Base-by-base conservation (phyloP, 2,888 invertebrate species). In the Rotaria socialis region DNA sequence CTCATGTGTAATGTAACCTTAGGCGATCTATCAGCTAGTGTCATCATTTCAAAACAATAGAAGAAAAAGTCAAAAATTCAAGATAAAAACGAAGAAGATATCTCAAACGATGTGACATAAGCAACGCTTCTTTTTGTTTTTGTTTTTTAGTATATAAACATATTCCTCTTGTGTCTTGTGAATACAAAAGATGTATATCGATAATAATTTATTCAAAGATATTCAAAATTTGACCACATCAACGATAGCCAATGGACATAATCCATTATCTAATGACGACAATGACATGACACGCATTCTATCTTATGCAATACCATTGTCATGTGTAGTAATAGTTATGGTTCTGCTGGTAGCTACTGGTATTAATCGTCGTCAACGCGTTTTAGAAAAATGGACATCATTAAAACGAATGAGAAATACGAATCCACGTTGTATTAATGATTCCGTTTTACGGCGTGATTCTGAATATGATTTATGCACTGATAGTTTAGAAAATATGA, bases 331-430 rank as follows among this genome's bases (percentile, higher is more conserved):
- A 6, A 43, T 80, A 4, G 24, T 47, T 14, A 14, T 47, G 11
- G 43, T 80, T n/a, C 22, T 80, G 14, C 24, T 80, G 2, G 1
- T n/a, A 5, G 14, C 41, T 14, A n/a, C 35, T 47, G 47, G 47
- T 47, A 11, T 80, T 47, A 47, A 47, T 47, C 43, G 47, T 47
- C 80, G 80, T 11, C 43, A 43, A 47, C 80, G 47, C n/a, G 80
- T 47, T 47, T 47, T 43, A n/a, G 47, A 80, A 43, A 80, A 47
- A 47, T 80, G 80, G 80, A 19, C 80, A 80, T 47, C 80, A n/a
- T n/a, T 80, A n/a, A 43, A 14, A 47, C 80, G 80, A 47, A 80
- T 80, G 80, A 80, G 80, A 80, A 80, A 80, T 80, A 80, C 80
- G 3, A 80, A 80, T 47, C 47, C 47, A 47, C 43, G 47, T 11